Evolutionary conservation across 2,888 invertebrate species (phyloP).

Genomic region (Pyrrhosoma nymphula): DNA sequence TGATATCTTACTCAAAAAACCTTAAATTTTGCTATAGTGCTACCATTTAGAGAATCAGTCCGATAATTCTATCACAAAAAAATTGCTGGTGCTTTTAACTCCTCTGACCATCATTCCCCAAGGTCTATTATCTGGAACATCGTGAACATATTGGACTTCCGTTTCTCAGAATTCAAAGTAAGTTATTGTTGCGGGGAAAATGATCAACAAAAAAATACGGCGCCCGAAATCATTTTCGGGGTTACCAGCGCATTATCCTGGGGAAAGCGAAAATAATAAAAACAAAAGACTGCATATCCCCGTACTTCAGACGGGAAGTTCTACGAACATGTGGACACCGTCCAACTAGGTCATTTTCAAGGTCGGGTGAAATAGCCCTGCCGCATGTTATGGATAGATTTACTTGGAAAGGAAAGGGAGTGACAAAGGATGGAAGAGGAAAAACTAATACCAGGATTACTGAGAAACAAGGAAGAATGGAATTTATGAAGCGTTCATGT

Average conservation of each 20-base stretch:
- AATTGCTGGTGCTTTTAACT: no score
- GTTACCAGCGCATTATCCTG: neutral
- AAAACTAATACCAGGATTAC: neutral
- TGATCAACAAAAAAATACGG: no score
- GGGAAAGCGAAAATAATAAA: neutral
- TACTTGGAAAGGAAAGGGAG: constrained; percentile 16
- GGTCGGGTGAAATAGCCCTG: neutral
- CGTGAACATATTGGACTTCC: no score
- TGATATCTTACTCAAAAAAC: no score
- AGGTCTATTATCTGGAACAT: no score
- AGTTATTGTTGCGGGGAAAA: no score
- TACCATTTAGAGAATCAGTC: no score
- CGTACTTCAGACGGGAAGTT: neutral
- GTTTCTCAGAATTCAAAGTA: no score
- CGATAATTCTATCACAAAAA: no score
- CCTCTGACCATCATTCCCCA: no score
- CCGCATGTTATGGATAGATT: neutral
- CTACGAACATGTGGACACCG: neutral
- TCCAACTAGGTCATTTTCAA: neutral
- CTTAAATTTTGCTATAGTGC: no score
- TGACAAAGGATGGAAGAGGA: neutral
- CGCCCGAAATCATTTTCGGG: neutral
- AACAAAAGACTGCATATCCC: neutral
- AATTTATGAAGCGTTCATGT: neutral
- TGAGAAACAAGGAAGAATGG: neutral